Evolutionary conservation across 2,888 invertebrate species (phyloP).

Genomic region (Melitaea athalia): DNA sequence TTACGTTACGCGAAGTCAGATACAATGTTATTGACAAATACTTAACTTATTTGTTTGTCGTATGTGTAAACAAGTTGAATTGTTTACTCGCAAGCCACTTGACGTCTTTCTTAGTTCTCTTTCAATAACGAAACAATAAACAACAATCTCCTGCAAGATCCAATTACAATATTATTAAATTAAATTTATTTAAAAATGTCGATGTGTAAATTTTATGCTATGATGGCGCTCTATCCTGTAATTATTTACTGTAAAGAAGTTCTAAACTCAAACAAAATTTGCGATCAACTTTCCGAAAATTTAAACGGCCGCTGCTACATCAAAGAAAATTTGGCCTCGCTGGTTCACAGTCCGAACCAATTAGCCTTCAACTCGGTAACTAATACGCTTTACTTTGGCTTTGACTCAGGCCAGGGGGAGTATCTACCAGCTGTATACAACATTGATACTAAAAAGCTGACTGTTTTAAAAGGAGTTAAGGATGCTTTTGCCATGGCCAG

Average conservation of each 20-base stretch:
- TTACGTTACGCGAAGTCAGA: slow-evolving; percentile 18
- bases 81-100: slow-evolving; percentile 19
- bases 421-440: slow-evolving; percentile 60
- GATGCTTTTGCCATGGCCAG: slow-evolving; percentile 68
- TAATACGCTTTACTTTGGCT: slow-evolving; percentile 68
- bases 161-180: neutral
- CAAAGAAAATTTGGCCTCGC: slow-evolving; percentile 57
- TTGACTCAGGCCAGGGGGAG: slow-evolving; percentile 67
- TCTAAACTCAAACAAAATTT: slow-evolving; percentile 42
- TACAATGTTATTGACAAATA: slow-evolving; percentile 37
- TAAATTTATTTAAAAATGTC: slow-evolving; percentile 15
- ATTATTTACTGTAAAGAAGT: slow-evolving; percentile 24
- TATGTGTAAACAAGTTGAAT: slow-evolving; percentile 15
- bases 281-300: slow-evolving; percentile 53
- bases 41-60: slow-evolving; percentile 24
- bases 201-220: neutral
- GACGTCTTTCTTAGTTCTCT: neutral
- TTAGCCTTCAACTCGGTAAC: slow-evolving; percentile 58
- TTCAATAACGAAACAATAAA: neutral
- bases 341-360: slow-evolving; percentile 69
- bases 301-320: slow-evolving; percentile 56
- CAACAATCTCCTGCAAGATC: neutral
- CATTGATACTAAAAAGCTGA: slow-evolving; percentile 57
- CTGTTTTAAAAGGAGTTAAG: slow-evolving; percentile 64
- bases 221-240: slow-evolving; percentile 18